Evolutionary conservation across 1,140 invertebrate species (phyloP).

Genomic region (Mylabris phalerata): DNA sequence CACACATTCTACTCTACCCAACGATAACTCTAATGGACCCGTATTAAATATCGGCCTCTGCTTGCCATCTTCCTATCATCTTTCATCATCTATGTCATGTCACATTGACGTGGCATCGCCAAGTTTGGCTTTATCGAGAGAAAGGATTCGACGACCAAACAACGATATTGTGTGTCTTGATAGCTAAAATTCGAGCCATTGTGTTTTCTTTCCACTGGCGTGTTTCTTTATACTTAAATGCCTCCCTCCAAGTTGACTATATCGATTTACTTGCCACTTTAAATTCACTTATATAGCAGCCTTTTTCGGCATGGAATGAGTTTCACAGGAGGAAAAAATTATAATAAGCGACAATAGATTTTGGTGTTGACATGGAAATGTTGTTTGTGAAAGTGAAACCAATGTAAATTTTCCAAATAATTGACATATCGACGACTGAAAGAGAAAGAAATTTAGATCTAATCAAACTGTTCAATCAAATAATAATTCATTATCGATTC

Average conservation of each 20-base stretch:
- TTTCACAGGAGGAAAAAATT: no score
- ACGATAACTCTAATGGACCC: slow-evolving; percentile 32
- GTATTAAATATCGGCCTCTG: slow-evolving; percentile 32
- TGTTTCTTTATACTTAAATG: no score
- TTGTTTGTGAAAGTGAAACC: no score
- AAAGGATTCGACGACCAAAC: slow-evolving; percentile 3
- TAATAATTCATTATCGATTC: no score
- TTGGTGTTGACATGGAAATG: no score
- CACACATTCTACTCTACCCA: not conserved
- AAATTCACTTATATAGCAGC: slow-evolving; percentile 6
- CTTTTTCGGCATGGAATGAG: no score
- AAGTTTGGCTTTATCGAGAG: slow-evolving; percentile 26
- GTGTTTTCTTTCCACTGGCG: no score
- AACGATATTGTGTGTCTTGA: slow-evolving; percentile 3
- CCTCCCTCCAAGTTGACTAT: not conserved
- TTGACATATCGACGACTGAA: no score
- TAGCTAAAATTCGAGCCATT: not conserved
- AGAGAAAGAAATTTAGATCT: no score
- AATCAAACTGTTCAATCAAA: no score
- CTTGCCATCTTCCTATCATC: slow-evolving; percentile 32
- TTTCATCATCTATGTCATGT: slow-evolving; percentile 33
- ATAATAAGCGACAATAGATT: no score
- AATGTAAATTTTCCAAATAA: no score
- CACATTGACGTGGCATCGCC: slow-evolving; percentile 24
- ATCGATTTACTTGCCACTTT: slow-evolving; percentile 15